Evolutionary conservation across 1,140 invertebrate genomes (phyloP), one percentile per base, ranked within the genome.

Genomic region (Drosophila arizonae): DNA sequence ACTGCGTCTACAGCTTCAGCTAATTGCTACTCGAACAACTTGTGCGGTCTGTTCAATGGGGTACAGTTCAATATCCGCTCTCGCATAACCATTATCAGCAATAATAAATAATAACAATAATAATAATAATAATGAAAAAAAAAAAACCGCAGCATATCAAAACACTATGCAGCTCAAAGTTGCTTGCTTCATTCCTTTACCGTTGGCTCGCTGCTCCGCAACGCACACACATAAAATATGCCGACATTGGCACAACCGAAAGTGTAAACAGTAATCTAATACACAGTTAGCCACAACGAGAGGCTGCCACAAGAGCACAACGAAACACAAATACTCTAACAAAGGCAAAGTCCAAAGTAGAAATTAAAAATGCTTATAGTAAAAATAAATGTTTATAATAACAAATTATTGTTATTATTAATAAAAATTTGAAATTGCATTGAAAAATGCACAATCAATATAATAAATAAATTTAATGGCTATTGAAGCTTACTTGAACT

Each of bases 21-120:
- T 81, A 81, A 81, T 86, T 87, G 82, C 77, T 81, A 81, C 76
- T 81, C 76, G 72, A 79, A 67, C 61, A 68, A 67, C 64, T 66
- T 74, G 60, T 58, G 66, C 45, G 70, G 70, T 63, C 60, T 10
- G 43, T 17, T 51, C 36, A 39, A 33, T 39, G 55, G 30, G 15
- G 28, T 11, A 36, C 73, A 50, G 77, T 82, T 82, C 76, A 82
- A 82, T 76, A 82, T 70, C 69, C 75, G 61, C 54, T 46, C 21
- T 51, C 10, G 9, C 55, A 30, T 41, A 36, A 30, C 77, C 50
- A 64, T 63, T 48, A 72, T 60, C 36, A 64, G 61, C 51, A 66
- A 67, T 9, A 67, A 43, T 17, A 28, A 56, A 36, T 8, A 50
- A 4, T 58, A 79, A 78, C 28, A 71, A 71, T 54, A 75, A 79